phyloP scores from a whole-genome alignment of 2,888 invertebrate species.

The Cerceris ruficornis region DNA sequence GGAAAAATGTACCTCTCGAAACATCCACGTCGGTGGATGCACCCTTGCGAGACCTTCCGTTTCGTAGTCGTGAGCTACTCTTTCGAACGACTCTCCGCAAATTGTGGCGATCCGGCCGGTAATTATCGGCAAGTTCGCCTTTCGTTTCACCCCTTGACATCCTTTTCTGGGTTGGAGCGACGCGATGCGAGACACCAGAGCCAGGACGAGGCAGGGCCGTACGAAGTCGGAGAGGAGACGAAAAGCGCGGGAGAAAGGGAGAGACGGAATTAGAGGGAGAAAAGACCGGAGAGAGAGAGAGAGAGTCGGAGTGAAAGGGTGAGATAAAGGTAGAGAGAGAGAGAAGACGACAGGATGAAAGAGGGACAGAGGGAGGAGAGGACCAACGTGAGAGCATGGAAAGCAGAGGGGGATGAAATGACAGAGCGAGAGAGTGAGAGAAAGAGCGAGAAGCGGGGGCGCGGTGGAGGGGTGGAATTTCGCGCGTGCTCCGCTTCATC shows the following conservation, averaged over 20 bases:
- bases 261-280: conserved; percentile 21
- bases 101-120: conserved; percentile 40
- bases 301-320: conserved; percentile 64
- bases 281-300: conserved; percentile 31
- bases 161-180: conserved; percentile 59
- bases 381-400: conserved; percentile 16
- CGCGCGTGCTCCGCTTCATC: conserved; percentile 80
- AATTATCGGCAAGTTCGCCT: conserved; percentile 60
- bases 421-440: conserved; percentile 34
- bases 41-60: not conserved
- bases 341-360: conserved; percentile 37
- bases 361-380: not conserved
- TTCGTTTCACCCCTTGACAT: conserved; percentile 59
- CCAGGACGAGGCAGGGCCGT: conserved; percentile 57
- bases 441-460: conserved; percentile 35
- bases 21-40: too few species aligned
- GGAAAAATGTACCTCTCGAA: too few species aligned
- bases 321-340: conserved; percentile 64
- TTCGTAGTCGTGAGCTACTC: not conserved
- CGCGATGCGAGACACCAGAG: conserved; percentile 38
- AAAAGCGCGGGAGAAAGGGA: conserved; percentile 18
- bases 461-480: conserved; percentile 75
- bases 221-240: conserved; percentile 14
- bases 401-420: conserved; percentile 35
- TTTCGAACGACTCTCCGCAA: not conserved